Conservation (phyloP, 2,888 invertebrate genomes). For the Drosophila melanosoma region DNA sequence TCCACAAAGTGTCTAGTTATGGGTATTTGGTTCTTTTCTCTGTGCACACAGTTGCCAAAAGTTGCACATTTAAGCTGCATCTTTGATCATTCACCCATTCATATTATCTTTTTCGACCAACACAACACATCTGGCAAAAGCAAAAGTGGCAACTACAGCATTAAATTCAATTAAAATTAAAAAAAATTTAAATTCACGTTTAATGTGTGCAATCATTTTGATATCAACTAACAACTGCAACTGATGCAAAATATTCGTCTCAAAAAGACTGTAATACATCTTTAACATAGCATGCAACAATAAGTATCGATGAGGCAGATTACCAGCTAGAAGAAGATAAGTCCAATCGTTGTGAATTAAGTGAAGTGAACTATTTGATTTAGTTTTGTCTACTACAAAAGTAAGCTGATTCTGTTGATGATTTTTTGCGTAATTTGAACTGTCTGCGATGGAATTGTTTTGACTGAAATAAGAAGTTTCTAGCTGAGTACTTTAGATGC, state of each 20-base stretch:
- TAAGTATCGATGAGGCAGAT: not conserved
- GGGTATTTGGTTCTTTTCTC: not conserved
- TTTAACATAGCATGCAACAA: not conserved
- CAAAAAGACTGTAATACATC: not conserved
- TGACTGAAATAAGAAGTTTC: conserved; percentile 2
- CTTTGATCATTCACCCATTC: not conserved
- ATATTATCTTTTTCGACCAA: not conserved
- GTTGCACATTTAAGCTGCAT: not conserved
- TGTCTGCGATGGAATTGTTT: not conserved
- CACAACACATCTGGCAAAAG: not conserved
- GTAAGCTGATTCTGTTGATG: not conserved
- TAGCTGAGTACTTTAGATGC: conserved; percentile 2
- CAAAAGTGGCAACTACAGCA: not conserved
- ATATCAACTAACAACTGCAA: not conserved
- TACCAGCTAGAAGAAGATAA: not conserved
- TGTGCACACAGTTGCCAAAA: not conserved
- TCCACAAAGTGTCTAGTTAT: not conserved
- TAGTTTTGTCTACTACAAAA: not conserved
- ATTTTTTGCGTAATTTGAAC: not conserved
- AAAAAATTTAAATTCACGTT: not conserved
- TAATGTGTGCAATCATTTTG: not conserved
- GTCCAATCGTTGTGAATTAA: not conserved
- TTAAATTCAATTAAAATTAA: not conserved
- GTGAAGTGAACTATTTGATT: not conserved
- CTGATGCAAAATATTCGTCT: not conserved